A percentile compares a stretch with the other conserved stretches of the same genome.
Evolutionary conservation across 2,888 invertebrate species (phyloP).

Genomic region (Panorpa germanica): DNA sequence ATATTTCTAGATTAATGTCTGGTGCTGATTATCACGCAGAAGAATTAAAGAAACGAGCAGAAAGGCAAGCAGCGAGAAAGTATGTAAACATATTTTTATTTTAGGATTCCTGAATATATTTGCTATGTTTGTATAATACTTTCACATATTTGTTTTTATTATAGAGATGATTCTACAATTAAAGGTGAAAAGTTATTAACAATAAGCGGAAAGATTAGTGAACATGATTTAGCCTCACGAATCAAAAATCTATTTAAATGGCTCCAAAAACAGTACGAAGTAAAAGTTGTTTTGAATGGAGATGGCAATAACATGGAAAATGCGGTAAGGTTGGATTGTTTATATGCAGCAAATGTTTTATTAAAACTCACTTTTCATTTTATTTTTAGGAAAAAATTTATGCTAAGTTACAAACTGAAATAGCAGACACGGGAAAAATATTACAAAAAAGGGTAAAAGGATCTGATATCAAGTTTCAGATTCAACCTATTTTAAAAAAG

Average conservation of each 20-base stretch:
- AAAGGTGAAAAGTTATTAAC: conserved; percentile 46
- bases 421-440: conserved; percentile 31
- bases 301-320: conserved; percentile 12
- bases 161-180: conserved; percentile 17
- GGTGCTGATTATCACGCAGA: conserved; percentile 41
- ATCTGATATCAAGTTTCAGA: conserved; percentile 37
- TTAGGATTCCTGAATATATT: no score
- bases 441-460: conserved; percentile 44
- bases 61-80: conserved; percentile 11
- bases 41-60: conserved; percentile 22
- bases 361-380: conserved; percentile 10
- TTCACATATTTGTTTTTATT: conserved; percentile 3
- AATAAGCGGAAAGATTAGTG: conserved; percentile 37
- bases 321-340: conserved; percentile 3
- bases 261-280: conserved; percentile 43
- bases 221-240: conserved; percentile 43
- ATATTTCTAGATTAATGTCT: conserved; percentile 34
- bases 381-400: conserved; percentile 37
- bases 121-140: background rate
- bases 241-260: conserved; percentile 45
- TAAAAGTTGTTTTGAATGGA: conserved; percentile 20
- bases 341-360: conserved; percentile 4
- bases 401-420: conserved; percentile 30
- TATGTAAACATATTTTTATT: no score
- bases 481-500: no score